Conservation (phyloP, 1,140 invertebrate species). For the Dreissena rostriformis region DNA sequence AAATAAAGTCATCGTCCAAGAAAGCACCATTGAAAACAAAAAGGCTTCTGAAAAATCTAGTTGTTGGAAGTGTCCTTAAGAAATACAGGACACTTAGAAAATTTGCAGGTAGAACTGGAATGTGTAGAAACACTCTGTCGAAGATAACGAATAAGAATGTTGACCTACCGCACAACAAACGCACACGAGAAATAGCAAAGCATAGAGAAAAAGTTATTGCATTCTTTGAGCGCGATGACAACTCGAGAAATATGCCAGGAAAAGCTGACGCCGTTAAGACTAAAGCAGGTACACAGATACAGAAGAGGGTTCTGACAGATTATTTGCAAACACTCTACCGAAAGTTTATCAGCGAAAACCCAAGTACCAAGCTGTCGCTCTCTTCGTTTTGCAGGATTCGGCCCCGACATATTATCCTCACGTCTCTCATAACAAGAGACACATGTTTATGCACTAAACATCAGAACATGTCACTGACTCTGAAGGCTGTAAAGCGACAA, state of each 20-base stretch:
- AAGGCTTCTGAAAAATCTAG: slow-evolving; percentile 35
- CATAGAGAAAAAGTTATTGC: slow-evolving; percentile 4
- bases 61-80: slow-evolving; percentile 44
- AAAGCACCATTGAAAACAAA: slow-evolving; percentile 15
- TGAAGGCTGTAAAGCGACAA: slow-evolving; percentile 28
- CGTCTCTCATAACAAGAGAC: slow-evolving; percentile 31
- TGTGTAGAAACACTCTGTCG: slow-evolving; percentile 36
- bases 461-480: slow-evolving; percentile 42
- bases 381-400: slow-evolving; percentile 36
- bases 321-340: slow-evolving; percentile 16
- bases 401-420: slow-evolving; percentile 9
- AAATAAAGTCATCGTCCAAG: slow-evolving; percentile 5
- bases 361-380: slow-evolving; percentile 30
- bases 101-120: slow-evolving; percentile 33
- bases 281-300: slow-evolving; percentile 16
- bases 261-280: slow-evolving; percentile 34
- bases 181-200: slow-evolving; percentile 18
- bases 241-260: slow-evolving; percentile 31
- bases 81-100: slow-evolving; percentile 31
- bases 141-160: slow-evolving; percentile 13
- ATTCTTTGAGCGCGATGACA: slow-evolving; percentile 52
- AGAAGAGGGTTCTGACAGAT: slow-evolving; percentile 40
- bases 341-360: slow-evolving; percentile 47
- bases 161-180: not conserved
- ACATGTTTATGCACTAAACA: slow-evolving; percentile 50